phyloP scores from a whole-genome alignment of 2,113 vertebrate species.

The Thryonomys swinderianus region DNA sequence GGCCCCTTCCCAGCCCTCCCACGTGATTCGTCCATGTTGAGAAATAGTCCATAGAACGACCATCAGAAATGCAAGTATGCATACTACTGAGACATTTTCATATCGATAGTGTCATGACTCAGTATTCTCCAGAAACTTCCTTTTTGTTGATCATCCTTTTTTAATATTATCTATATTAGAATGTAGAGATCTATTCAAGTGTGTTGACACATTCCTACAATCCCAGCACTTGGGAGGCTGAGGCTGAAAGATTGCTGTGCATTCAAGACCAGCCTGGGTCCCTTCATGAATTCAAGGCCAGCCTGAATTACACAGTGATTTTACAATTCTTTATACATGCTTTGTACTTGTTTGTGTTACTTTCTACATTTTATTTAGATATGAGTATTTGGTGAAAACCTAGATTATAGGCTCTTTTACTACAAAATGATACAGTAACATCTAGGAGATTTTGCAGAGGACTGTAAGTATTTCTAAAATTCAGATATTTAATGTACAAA shows the following conservation, averaged over 20 bases:
- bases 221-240: neutral
- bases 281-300: neutral
- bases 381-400: neutral
- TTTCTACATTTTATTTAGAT: neutral
- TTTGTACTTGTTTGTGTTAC: neutral
- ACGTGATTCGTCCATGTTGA: neutral
- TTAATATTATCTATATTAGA: neutral
- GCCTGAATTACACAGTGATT: neutral
- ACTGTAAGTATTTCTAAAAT: neutral
- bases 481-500: neutral
- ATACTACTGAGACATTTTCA: neutral
- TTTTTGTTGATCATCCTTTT: neutral
- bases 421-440: neutral
- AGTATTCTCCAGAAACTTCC: neutral
- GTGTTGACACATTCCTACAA: neutral
- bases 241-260: neutral
- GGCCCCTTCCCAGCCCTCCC: neutral
- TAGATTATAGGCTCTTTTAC: neutral
- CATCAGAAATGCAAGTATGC: neutral
- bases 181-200: neutral
- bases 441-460: neutral
- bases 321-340: neutral
- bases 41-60: neutral
- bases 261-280: neutral
- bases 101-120: neutral